Percentiles rank a stretch among this genome's conserved stretches.
Evolutionary conservation across 2,888 invertebrate species (phyloP).

Genomic region (Scaeva pyrastri): DNA sequence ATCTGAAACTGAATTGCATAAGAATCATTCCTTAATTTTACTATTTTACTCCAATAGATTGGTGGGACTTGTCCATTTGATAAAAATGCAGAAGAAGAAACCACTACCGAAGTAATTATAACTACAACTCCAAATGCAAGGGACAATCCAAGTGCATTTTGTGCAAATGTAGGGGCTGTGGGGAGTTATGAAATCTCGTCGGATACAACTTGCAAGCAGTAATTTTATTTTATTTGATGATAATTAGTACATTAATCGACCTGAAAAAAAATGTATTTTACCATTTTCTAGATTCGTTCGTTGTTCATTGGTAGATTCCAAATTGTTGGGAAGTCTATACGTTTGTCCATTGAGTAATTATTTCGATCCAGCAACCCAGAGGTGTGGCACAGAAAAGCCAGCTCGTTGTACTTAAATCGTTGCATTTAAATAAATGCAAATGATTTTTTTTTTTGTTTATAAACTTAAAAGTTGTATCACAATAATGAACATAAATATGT

Average conservation of each 20-base stretch:
- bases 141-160: conserved; percentile 2
- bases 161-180: neutral
- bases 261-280: neutral
- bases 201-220: conserved; percentile 50
- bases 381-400: conserved; percentile 19
- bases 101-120: neutral
- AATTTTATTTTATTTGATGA: neutral
- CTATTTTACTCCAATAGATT: neutral
- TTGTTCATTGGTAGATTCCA: conserved; percentile 1
- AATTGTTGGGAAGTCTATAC: conserved; percentile 40
- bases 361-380: conserved; percentile 26
- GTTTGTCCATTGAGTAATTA: conserved; percentile 28
- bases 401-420: conserved; percentile 8
- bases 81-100: neutral
- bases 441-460: neutral
- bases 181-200: conserved; percentile 41
- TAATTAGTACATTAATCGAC: too few relatives aligned
- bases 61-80: conserved; percentile 44
- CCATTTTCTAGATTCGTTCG: conserved; percentile 41
- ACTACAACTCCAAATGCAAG: conserved; percentile 34
- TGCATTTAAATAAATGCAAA: neutral
- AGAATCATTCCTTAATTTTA: neutral
- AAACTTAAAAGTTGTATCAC: neutral
- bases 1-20: too few relatives aligned
- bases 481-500: too few relatives aligned